Evolutionary conservation across 2,113 vertebrate genomes (phyloP).

Genomic region (Gallinago undulata): DNA sequence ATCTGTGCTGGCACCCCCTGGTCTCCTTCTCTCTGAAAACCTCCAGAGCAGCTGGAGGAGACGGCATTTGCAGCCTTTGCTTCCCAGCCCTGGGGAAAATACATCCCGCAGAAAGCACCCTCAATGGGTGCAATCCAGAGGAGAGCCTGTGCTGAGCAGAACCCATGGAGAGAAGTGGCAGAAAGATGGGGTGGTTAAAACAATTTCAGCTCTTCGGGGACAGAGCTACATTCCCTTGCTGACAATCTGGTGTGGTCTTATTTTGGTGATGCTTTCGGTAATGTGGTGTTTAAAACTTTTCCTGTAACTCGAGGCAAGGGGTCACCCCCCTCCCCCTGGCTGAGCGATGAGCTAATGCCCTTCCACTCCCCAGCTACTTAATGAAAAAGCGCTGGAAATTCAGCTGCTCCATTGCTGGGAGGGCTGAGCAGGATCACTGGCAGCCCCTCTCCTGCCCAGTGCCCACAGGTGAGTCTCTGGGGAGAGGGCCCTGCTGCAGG

Average conservation of each 20-base stretch:
- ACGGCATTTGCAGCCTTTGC: rapidly evolving
- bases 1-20: not conserved
- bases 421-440: not conserved
- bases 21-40: not conserved
- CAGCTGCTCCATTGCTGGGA: not conserved
- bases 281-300: not conserved
- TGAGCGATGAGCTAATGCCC: not conserved
- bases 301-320: not conserved
- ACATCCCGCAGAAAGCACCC: rapidly evolving
- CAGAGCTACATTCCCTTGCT: not conserved
- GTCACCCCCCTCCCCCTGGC: not conserved
- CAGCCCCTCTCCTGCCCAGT: not conserved
- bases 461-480: not conserved
- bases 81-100: not conserved
- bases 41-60: not conserved
- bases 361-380: not conserved
- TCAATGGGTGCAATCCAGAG: rapidly evolving
- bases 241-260: not conserved
- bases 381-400: not conserved
- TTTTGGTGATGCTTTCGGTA: not conserved
- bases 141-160: not conserved
- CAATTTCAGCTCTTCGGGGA: not conserved
- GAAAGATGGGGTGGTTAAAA: not conserved
- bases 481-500: not conserved
- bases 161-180: rapidly evolving